Evolutionary conservation across 2,113 vertebrate genomes (phyloP).

Genomic region (Cinclus mexicanus): DNA sequence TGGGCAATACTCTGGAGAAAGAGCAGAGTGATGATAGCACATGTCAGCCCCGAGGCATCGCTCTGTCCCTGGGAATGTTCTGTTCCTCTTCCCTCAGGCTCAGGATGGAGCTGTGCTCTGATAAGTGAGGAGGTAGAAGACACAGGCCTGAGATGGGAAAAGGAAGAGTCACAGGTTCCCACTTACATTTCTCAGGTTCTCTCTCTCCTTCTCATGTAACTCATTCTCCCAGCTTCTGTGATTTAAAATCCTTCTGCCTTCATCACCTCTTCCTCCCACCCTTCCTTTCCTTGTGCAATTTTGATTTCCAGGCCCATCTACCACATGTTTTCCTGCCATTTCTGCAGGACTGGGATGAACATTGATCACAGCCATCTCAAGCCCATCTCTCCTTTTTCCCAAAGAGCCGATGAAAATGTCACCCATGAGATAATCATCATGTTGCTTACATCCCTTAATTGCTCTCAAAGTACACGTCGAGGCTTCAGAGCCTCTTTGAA

Average conservation of each 20-base stretch:
- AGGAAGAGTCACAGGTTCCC: background rate
- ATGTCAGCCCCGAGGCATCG: fast-evolving
- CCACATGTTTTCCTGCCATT: background rate
- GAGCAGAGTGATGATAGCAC: background rate
- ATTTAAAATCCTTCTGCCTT: background rate
- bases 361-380: constrained; percentile 49
- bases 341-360: background rate
- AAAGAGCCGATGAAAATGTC: constrained; percentile 52
- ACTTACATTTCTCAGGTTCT: background rate
- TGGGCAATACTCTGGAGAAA: background rate
- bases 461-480: constrained; percentile 23
- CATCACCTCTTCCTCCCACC: background rate
- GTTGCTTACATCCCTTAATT: constrained; percentile 63
- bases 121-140: fast-evolving
- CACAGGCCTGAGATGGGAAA: background rate
- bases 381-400: background rate
- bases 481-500: constrained; percentile 47
- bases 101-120: background rate
- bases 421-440: constrained; percentile 56
- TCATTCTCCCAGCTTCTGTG: background rate
- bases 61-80: background rate
- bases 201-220: background rate
- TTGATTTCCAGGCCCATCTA: background rate
- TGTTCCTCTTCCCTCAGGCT: background rate
- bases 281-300: background rate